These are phyloP conservation scores for Chlorocebus sabaeus DNA, from an alignment of 2,113 vertebrate species.

Conservation along the genomic window DNA sequence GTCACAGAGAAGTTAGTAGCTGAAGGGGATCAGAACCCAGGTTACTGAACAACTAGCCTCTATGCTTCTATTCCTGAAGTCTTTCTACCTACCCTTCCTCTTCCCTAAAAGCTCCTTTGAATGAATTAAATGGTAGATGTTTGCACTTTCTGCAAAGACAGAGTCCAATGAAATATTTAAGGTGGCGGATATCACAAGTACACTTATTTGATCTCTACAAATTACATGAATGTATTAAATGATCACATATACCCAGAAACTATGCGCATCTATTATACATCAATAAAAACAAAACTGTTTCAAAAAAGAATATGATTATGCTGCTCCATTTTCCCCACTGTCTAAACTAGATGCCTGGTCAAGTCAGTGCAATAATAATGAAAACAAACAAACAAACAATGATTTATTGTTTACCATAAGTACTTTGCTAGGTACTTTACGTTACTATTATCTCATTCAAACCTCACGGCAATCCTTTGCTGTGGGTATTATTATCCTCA, in stretches of 20 bases:
- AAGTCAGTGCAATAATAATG: neutral
- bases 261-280: neutral
- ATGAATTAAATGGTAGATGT: neutral
- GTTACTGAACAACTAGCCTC: neutral
- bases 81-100: neutral
- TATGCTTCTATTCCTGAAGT: neutral
- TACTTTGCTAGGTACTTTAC: neutral
- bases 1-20: neutral
- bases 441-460: slow-evolving; percentile 4
- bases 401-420: neutral
- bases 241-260: neutral
- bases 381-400: too few species aligned
- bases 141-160: neutral
- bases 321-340: neutral
- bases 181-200: neutral
- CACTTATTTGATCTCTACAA: neutral
- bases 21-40: fast-evolving
- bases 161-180: neutral
- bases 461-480: neutral
- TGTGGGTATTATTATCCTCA: neutral
- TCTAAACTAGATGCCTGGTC: neutral
- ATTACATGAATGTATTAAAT: neutral
- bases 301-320: neutral
- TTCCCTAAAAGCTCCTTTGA: neutral
- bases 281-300: neutral